Evolutionary conservation across 2,888 invertebrate species (phyloP).

Genomic region (Strigamia crassipes): DNA sequence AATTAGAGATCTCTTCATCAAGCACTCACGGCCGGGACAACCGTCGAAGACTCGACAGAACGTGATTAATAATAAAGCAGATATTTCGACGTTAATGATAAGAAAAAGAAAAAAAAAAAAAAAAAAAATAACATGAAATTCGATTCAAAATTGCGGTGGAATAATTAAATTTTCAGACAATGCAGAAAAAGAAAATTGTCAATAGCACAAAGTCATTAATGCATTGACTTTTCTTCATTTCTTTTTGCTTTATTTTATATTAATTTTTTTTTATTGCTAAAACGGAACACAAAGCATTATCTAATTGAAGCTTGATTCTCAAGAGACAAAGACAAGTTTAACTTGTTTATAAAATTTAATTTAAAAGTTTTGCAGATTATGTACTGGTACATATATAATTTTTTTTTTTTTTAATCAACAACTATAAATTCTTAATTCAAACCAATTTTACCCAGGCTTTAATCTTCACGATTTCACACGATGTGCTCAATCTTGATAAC

Average conservation of each 20-base stretch:
- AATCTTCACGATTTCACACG: background rate
- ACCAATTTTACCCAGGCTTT: background rate
- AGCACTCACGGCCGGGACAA: background rate
- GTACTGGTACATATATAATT: too few species aligned
- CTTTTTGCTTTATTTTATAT: too few species aligned
- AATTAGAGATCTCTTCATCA: background rate
- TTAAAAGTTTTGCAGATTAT: background rate
- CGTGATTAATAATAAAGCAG: background rate
- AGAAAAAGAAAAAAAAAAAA: background rate
- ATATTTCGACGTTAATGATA: background rate
- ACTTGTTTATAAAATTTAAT: background rate
- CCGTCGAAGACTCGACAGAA: background rate
- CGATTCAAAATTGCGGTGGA: background rate
- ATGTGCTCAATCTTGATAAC: constrained; percentile 18
- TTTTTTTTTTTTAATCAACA: background rate
- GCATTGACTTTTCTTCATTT: background rate
- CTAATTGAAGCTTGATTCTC: background rate
- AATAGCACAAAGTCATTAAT: background rate
- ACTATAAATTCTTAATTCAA: background rate
- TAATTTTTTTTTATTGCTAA: background rate
- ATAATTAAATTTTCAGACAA: background rate
- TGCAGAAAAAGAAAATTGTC: background rate
- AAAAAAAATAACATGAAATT: background rate
- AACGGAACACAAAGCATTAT: background rate
- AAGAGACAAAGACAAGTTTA: background rate